These are phyloP conservation scores for Mesoclemmys tuberculata DNA, from an alignment of 2,113 vertebrate species.

Conservation along the genomic window DNA sequence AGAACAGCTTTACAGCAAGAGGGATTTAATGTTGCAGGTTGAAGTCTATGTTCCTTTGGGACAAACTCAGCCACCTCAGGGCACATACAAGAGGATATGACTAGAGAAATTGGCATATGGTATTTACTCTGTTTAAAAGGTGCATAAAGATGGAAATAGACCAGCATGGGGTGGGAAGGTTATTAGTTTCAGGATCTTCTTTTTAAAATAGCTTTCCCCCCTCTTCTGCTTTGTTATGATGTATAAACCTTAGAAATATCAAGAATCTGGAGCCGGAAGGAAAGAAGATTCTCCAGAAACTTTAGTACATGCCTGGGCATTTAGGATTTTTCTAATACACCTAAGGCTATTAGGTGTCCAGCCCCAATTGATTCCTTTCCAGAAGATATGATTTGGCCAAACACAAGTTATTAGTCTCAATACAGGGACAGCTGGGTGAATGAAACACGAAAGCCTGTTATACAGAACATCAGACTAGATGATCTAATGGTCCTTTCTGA, in stretches of 20 bases:
- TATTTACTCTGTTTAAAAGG: neutral
- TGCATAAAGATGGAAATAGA: neutral
- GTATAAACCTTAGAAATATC: neutral
- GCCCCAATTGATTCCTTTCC: neutral
- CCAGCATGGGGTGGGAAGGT: neutral
- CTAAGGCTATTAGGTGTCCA: neutral
- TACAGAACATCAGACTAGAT: neutral
- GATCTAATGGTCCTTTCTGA: neutral
- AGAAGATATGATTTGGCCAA: neutral
- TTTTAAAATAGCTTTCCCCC: neutral
- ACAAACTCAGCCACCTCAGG: neutral
- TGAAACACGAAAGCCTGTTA: neutral
- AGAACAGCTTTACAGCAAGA: neutral
- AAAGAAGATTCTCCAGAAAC: neutral
- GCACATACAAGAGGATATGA: neutral
- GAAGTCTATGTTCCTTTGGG: neutral
- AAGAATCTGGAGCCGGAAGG: constrained; percentile 10
- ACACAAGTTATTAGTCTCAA: constrained; percentile 16
- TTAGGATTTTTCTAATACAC: neutral
- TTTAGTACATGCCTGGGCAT: constrained; percentile 10
- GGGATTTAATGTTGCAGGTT: neutral
- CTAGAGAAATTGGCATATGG: neutral
- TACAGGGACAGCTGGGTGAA: constrained; percentile 20
- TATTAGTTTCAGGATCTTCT: neutral
- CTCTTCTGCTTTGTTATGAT: neutral